phyloP scores from a whole-genome alignment of 2,888 invertebrate species.

The Stictocephala bisonia region DNA sequence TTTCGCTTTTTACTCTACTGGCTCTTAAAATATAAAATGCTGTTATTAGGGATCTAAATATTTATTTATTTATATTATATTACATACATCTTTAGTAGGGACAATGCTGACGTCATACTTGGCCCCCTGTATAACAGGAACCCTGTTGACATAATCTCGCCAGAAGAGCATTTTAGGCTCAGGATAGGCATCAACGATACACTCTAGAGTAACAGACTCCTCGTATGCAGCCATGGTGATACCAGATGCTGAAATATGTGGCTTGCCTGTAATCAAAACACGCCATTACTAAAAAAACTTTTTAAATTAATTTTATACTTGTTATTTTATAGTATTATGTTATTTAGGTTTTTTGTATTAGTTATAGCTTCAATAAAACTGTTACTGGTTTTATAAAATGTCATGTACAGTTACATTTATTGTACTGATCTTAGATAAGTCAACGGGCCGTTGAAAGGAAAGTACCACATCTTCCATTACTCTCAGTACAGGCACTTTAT shows the following conservation, averaged over 20 bases:
- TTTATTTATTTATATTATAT: not conserved
- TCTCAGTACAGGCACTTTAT: no score
- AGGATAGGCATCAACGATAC: slow-evolving; percentile 81
- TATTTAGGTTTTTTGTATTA: not conserved
- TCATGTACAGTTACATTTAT: no score
- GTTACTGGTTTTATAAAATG: no score
- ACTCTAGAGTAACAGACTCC: slow-evolving; percentile 80
- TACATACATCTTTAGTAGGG: slow-evolving; percentile 70
- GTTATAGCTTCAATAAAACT: no score
- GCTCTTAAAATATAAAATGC: not conserved
- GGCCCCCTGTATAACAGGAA: slow-evolving; percentile 81
- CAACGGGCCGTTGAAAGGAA: no score
- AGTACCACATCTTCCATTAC: no score
- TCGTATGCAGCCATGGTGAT: slow-evolving; percentile 82
- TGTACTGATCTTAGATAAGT: no score
- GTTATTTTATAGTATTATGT: no score
- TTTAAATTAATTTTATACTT: no score
- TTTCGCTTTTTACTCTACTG: no score
- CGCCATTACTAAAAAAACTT: slow-evolving; percentile 4
- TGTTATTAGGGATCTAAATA: not conserved
- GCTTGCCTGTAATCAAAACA: slow-evolving; percentile 71
- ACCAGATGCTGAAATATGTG: slow-evolving; percentile 80
- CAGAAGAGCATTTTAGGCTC: slow-evolving; percentile 85
- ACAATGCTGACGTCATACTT: slow-evolving; percentile 75
- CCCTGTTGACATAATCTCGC: slow-evolving; percentile 79